Evolutionary conservation across 2,113 vertebrate genomes (phyloP).

Genomic region (Charadrius vociferus): DNA sequence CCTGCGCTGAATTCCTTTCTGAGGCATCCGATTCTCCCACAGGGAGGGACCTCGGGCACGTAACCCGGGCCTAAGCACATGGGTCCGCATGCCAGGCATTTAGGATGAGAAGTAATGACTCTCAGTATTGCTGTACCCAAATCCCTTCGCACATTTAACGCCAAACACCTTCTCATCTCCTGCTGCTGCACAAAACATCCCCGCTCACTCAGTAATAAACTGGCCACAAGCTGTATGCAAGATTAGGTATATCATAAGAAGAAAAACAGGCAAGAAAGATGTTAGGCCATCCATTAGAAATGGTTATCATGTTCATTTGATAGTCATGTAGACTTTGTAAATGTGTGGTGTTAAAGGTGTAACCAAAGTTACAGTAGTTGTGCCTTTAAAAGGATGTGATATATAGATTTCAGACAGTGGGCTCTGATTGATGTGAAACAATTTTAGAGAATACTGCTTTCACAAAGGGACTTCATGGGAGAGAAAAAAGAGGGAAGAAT

Average conservation of each 20-base stretch:
- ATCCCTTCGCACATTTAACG: accelerated
- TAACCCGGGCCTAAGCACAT: not conserved
- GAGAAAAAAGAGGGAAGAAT: not conserved
- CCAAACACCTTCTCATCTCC: not conserved
- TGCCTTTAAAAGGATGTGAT: not conserved
- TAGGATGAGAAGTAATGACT: not conserved
- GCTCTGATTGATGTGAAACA: not conserved
- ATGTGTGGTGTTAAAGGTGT: not conserved
- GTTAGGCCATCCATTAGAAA: not conserved
- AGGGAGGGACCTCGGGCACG: not conserved
- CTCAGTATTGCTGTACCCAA: not conserved
- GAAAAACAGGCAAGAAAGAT: not conserved
- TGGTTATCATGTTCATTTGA: not conserved
- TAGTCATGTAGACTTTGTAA: not conserved
- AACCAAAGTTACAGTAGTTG: not conserved
- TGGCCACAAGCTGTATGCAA: accelerated
- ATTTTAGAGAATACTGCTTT: not conserved
- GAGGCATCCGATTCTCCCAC: not conserved
- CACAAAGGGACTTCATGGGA: not conserved
- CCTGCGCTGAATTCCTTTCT: slow-evolving; percentile 2
- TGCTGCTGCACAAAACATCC: not conserved
- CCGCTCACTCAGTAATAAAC: not conserved
- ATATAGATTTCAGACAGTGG: not conserved
- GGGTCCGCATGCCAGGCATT: not conserved
- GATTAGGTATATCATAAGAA: not conserved